phyloP scores from a whole-genome alignment of 2,113 vertebrate species.

The Protomyctophum bolini region DNA sequence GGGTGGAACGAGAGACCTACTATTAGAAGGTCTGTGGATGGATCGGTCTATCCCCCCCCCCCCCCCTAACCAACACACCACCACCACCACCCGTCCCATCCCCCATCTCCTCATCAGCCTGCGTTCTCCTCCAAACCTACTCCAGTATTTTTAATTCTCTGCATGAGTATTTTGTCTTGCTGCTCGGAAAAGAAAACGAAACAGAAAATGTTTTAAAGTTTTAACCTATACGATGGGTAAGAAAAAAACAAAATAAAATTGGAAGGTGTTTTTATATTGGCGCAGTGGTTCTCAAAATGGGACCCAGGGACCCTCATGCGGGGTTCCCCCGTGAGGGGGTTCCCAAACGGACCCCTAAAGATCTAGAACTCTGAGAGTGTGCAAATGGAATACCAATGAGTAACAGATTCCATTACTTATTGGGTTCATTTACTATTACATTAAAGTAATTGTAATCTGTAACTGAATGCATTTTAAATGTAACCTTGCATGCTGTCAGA shows the following conservation, averaged over 20 bases:
- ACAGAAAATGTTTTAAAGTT: slow-evolving; percentile 50
- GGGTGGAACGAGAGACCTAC: slow-evolving; percentile 88
- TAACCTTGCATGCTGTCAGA: too few species aligned
- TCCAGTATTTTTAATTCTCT: slow-evolving; percentile 58
- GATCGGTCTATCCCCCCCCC: neutral
- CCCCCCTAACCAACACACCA: slow-evolving; percentile 16
- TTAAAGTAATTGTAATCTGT: too few species aligned
- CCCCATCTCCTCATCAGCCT: slow-evolving; percentile 38
- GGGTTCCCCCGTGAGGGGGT: too few species aligned
- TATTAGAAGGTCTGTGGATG: slow-evolving; percentile 72
- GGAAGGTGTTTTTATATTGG: slow-evolving; percentile 81
- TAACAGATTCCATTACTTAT: too few species aligned
- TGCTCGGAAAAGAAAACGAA: slow-evolving; percentile 65
- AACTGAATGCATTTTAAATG: too few species aligned
- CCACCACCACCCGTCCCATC: too few species aligned
- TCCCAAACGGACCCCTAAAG: too few species aligned
- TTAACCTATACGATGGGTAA: slow-evolving; percentile 71
- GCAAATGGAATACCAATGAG: too few species aligned
- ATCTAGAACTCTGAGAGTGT: too few species aligned
- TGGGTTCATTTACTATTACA: too few species aligned
- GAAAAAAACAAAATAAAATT: slow-evolving; percentile 43
- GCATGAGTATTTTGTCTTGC: slow-evolving; percentile 84
- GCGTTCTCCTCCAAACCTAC: slow-evolving; percentile 68
- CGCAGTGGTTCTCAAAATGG: too few species aligned
- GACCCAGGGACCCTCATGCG: too few species aligned